phyloP scores from a whole-genome alignment of 37 sponge, comb jelly and placozoan genomes.

The Lycopodina hypogea region DNA sequence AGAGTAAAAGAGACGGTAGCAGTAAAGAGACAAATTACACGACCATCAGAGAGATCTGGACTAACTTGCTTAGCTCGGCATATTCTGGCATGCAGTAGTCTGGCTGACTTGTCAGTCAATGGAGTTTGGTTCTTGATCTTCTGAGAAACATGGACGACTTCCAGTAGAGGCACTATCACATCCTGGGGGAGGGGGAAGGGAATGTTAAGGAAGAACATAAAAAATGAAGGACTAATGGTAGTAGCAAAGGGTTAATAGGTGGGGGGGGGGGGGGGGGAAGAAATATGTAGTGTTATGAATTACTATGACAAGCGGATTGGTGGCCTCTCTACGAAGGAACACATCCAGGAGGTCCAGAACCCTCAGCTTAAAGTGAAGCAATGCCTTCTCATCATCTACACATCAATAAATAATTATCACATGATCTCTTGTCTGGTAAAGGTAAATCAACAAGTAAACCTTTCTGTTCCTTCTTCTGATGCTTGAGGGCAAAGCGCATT shows the following conservation, averaged over 20 bases:
- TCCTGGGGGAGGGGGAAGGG: conserved; percentile 23
- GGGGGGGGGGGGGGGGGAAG: not conserved
- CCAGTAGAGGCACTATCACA: conserved; percentile 44
- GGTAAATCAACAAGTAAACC: conserved; percentile 22
- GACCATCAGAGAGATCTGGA: no score
- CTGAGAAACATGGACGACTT: conserved; percentile 23
- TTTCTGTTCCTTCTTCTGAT: conserved; percentile 50
- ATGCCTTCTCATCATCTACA: conserved; percentile 32
- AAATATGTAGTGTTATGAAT: not conserved
- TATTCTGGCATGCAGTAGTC: conserved; percentile 32
- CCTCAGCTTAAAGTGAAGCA: conserved; percentile 54
- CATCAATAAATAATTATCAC: not conserved
- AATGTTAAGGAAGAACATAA: not conserved
- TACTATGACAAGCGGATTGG: conserved; percentile 50
- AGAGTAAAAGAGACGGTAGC: not conserved
- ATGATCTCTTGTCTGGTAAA: no score
- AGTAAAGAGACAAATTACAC: no score
- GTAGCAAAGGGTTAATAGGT: not conserved
- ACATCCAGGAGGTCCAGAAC: conserved; percentile 55
- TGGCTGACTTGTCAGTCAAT: conserved; percentile 3
- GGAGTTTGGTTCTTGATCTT: conserved; percentile 12
- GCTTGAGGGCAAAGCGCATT: conserved; percentile 3
- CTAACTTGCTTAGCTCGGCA: conserved; percentile 49
- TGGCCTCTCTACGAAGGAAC: conserved; percentile 24
- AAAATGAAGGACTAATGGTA: not conserved